Base-by-base conservation (phyloP, 2,113 vertebrate genomes). In the Osmerus eperlanus region DNA sequence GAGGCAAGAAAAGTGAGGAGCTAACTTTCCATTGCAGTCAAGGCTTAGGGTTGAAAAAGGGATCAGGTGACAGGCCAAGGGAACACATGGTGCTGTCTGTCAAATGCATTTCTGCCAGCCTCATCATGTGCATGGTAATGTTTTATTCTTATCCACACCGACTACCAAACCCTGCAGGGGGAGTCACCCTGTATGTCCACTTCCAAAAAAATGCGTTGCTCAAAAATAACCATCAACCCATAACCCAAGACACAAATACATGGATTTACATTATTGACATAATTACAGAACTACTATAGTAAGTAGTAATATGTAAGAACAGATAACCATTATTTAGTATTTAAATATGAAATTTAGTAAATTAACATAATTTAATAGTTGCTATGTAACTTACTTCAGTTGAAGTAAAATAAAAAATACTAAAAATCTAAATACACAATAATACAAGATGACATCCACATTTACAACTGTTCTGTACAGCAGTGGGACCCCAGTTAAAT, bases 71-170 rank as follows among this genome's bases (percentile, higher is more conserved):
- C 95, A 75, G 68, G 81, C 85, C 86, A 85, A 84, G 73, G 66
- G 61, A 66, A 86, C 96, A 98, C 89, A 93, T 97, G 96, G 78
- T 91, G 75, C 88, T 96, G 96, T 97, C 96, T 79, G 86, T 98
- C 96, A 97, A 94, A 91, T 85, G 61, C 81, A 82, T 83, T 91
- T 92, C 91, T 95, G 93, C 90, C 90, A 84, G 79, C 90, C 91
- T 92, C 90, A 93, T 93, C 91, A 91, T 84, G 18, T 65, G 65
- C 56, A 87, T 84, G 84, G 84, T 89, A 83, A 86, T 85, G 85
- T 79, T 84, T 90, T 91, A 90, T 89, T 91, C 84, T 90, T 84
- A 74, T 87, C 88, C 80, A 72, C 69, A 78, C 76, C 75, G 82
- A 79, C 85, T 70, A 72, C 71, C 76, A 83, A 76, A 85, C 32